Base-by-base conservation (phyloP, 2,113 vertebrate species). In the Malurus cyaneus region DNA sequence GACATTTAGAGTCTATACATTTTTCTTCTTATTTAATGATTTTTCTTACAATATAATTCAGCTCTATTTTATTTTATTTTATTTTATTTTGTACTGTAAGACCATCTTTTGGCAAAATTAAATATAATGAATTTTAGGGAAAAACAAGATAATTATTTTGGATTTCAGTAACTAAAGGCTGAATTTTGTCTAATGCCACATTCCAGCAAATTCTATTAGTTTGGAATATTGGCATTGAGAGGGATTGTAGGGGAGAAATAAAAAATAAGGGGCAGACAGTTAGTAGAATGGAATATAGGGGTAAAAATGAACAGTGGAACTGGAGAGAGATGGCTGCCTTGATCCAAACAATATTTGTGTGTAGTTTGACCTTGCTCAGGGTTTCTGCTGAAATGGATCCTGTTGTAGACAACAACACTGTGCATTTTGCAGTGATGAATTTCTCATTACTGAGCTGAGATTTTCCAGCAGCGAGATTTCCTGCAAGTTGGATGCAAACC, bases 321-420 rank as follows among this genome's bases (percentile, higher is more conserved):
- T 36, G 65, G 31, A 62, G 36, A 59, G 18, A 89, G 36, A 46
- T 14, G 15, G 15, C 44, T 47, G 12, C 49, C 8, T 78, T 65
- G 12, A 16, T 53, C 66, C n/a, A 56, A 24, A 11, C 28, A 44
- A 19, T 54, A 41, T 77, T 64, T 94, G 18, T 36, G 36, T 2
- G 0, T 19, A 23, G n/a, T 50, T 71, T 79, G 44, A 44, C 39
- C n/a, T 49, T 26, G 54, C 18, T 60, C 59, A 56, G 54, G 53
- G 31, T 82, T 86, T 76, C 57, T 53, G 9, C 12, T 53, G 71
- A 79, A 17, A 26, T 82, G 61, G n/a, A 56, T 71, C 28, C 42
- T 42, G 14, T 29, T 2, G 0, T 9, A 66, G 71, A 18, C 52
- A 66, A 32, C 26, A 12, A 53, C 31, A 59, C 26, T 0, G 0